Evolutionary conservation across 2,888 invertebrate species (phyloP).

Genomic region (Pantelozetes paolii): DNA sequence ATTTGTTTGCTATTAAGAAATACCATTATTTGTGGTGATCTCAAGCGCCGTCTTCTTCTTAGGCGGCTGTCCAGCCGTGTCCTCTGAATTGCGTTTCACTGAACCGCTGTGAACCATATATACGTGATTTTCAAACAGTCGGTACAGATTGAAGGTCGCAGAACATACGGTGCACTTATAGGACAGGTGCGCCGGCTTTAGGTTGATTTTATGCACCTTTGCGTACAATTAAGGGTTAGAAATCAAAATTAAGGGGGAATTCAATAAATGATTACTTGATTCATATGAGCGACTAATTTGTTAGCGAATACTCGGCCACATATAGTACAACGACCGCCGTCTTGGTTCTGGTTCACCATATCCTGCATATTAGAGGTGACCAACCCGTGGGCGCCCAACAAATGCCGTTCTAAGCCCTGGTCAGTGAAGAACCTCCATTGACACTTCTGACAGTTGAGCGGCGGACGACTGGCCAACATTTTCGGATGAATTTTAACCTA

Average conservation of each 20-base stretch:
- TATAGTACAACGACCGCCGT: slow-evolving; percentile 87
- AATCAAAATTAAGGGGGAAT: background rate
- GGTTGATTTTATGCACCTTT: slow-evolving; percentile 75
- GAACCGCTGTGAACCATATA: slow-evolving; percentile 85
- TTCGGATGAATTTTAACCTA: slow-evolving; percentile 85
- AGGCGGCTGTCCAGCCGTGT: slow-evolving; percentile 30
- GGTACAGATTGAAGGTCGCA: slow-evolving; percentile 91
- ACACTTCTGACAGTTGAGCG: slow-evolving; percentile 92
- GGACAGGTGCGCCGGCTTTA: slow-evolving; percentile 86
- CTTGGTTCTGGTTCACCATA: slow-evolving; percentile 88
- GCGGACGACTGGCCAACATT: slow-evolving; percentile 90
- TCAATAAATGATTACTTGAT: slow-evolving; percentile 56
- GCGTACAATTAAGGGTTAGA: slow-evolving; percentile 1
- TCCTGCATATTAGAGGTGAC: slow-evolving; percentile 95
- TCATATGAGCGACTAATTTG: slow-evolving; percentile 86
- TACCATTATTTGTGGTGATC: slow-evolving; percentile 19
- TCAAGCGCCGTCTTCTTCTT: slow-evolving; percentile 39
- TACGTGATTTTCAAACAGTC: slow-evolving; percentile 88
- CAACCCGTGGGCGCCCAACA: slow-evolving; percentile 86
- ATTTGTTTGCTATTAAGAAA: slow-evolving; percentile 16
- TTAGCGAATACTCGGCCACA: slow-evolving; percentile 93
- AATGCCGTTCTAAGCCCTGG: slow-evolving; percentile 89
- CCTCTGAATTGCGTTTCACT: slow-evolving; percentile 42
- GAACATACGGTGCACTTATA: slow-evolving; percentile 94
- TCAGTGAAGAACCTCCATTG: slow-evolving; percentile 95